Conservation (phyloP, 2,888 invertebrate genomes). For the Clunio marinus region DNA sequence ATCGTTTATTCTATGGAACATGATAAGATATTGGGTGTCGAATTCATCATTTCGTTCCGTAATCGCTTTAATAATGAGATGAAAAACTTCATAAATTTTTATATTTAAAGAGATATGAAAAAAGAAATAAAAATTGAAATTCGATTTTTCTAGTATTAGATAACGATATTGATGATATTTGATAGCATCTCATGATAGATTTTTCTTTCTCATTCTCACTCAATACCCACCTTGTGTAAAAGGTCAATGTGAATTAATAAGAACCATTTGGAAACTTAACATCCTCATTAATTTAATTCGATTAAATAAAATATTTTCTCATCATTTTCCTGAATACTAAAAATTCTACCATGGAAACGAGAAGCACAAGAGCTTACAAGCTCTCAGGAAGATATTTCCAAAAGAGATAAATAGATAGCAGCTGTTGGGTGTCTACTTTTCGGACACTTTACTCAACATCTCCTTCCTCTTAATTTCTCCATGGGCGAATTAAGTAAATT, state of each 20-base stretch:
- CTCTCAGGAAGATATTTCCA: not conserved
- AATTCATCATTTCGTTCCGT: not conserved
- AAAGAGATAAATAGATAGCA: too few species aligned
- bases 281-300: too few species aligned
- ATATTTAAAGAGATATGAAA: slow-evolving; percentile 13
- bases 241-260: not conserved
- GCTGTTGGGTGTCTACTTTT: not conserved
- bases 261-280: not conserved
- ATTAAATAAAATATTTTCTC: not conserved
- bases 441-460: not conserved
- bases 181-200: not conserved
- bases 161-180: slow-evolving; percentile 27
- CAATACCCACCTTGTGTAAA: too few species aligned
- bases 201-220: not conserved
- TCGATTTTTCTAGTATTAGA: slow-evolving; percentile 34
- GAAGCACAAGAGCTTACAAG: not conserved
- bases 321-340: not conserved
- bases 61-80: slow-evolving; percentile 29
- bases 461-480: not conserved
- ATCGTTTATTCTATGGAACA: slow-evolving; percentile 20
- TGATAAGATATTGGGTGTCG: too few species aligned
- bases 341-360: not conserved
- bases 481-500: not conserved
- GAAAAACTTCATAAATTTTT: slow-evolving; percentile 32
- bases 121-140: slow-evolving; percentile 7